phyloP scores from a whole-genome alignment of 2,888 invertebrate species.

The Argynnis bischoffii region DNA sequence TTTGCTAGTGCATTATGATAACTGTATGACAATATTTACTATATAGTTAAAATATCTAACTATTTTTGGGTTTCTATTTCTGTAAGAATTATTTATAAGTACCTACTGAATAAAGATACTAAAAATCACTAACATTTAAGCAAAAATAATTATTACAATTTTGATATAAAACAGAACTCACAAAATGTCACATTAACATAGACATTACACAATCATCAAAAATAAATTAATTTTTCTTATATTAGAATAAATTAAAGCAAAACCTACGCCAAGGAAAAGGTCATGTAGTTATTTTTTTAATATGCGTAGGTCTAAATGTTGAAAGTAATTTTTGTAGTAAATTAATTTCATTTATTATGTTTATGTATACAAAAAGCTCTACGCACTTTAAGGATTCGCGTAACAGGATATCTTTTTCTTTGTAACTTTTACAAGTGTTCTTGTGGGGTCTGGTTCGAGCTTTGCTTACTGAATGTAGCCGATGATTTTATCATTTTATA shows the following conservation, averaged over 20 bases:
- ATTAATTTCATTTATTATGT: constrained; percentile 1
- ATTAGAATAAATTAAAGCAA: constrained; percentile 9
- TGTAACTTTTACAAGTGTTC: not conserved
- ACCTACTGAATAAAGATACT: no score
- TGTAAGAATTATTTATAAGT: no score
- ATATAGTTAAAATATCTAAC: no score
- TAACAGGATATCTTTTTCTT: not conserved
- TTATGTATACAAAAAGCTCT: not conserved
- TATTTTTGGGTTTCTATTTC: no score
- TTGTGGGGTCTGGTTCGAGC: not conserved
- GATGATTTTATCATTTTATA: no score
- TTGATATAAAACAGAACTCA: not conserved
- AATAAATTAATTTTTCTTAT: constrained; percentile 4
- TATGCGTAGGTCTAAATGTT: constrained; percentile 5
- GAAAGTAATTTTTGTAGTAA: constrained; percentile 11
- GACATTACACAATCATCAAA: constrained; percentile 9
- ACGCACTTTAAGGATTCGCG: not conserved
- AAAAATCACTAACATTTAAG: no score
- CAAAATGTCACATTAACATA: constrained; percentile 16
- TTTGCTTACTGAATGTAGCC: not conserved
- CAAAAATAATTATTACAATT: not conserved
- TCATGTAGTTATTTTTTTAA: not conserved
- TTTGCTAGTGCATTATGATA: no score
- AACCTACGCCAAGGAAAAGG: constrained; percentile 17
- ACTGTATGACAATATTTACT: no score